phyloP scores from a whole-genome alignment of 1,140 invertebrate genomes.

The Cotesia typhae region DNA sequence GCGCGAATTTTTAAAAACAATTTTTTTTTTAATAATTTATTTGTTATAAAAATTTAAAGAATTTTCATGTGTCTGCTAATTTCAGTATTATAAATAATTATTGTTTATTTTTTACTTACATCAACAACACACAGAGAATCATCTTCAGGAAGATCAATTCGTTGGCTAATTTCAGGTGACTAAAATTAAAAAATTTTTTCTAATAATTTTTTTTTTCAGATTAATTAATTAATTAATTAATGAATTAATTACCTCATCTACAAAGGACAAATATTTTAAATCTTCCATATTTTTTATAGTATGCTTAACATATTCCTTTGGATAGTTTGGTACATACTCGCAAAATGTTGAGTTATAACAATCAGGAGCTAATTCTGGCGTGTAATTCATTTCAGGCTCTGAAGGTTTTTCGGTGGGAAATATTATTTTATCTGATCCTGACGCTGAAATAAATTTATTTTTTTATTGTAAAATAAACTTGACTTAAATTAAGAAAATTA shows the following conservation, averaged over 20 bases:
- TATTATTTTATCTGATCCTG: not conserved
- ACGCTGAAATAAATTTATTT: no score
- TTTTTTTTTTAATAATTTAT: no score
- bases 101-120: constrained; percentile 10
- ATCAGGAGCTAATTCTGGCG: not conserved
- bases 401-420: not conserved
- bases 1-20: not conserved
- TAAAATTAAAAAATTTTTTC: not conserved
- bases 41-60: no score
- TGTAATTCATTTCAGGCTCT: not conserved
- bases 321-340: constrained; percentile 30
- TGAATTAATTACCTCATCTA: not conserved
- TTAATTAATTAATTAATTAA: not conserved
- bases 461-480: no score
- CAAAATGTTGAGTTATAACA: constrained; percentile 24
- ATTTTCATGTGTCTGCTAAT: no score
- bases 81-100: no score
- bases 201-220: not conserved
- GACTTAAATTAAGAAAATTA: no score
- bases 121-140: constrained; percentile 1
- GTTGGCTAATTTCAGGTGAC: constrained; percentile 21
- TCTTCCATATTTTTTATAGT: constrained; percentile 7
- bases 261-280: constrained; percentile 15
- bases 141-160: constrained; percentile 8
- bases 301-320: constrained; percentile 17